phyloP scores from a whole-genome alignment of 2,797 vertebrate genomes.

The Scleropages formosus region DNA sequence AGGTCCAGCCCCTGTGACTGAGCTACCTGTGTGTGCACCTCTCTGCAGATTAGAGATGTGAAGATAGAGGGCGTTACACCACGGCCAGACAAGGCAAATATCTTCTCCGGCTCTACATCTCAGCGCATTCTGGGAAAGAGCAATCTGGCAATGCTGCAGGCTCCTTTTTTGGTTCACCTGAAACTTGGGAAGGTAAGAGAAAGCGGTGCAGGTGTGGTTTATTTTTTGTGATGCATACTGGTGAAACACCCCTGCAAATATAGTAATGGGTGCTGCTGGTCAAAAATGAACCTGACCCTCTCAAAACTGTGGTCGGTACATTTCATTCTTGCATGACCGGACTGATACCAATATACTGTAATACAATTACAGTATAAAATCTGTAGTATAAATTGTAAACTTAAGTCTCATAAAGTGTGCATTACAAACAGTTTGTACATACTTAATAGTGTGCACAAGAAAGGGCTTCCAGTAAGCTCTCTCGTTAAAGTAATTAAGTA shows the following conservation, averaged over 20 bases:
- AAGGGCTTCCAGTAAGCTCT: too few relatives aligned
- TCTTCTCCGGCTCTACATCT: constrained; percentile 75
- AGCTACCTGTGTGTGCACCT: constrained; percentile 28
- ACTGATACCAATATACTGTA: too few relatives aligned
- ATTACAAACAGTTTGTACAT: too few relatives aligned
- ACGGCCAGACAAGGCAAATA: constrained; percentile 71
- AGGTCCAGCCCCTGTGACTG: not conserved
- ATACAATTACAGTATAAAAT: not conserved
- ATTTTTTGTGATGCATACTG: not conserved
- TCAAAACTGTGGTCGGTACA: not conserved
- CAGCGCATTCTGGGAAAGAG: constrained; percentile 74
- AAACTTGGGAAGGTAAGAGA: constrained; percentile 84
- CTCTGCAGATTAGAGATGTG: constrained; percentile 80
- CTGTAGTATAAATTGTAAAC: too few relatives aligned
- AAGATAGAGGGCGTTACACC: constrained; percentile 70
- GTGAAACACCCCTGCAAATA: not conserved
- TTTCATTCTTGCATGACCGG: not conserved
- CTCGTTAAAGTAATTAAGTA: too few relatives aligned
- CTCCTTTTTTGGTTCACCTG: constrained; percentile 81
- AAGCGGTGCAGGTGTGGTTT: not conserved
- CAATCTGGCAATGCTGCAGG: constrained; percentile 74
- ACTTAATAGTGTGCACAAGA: too few relatives aligned
- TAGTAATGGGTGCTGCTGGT: not conserved
- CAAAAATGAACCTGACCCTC: not conserved
- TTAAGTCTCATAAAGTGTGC: too few relatives aligned